Percentiles rank a stretch among this genome's conserved stretches.
phyloP scores from a whole-genome alignment of 1,140 invertebrate genomes.

The Ostrea edulis region DNA sequence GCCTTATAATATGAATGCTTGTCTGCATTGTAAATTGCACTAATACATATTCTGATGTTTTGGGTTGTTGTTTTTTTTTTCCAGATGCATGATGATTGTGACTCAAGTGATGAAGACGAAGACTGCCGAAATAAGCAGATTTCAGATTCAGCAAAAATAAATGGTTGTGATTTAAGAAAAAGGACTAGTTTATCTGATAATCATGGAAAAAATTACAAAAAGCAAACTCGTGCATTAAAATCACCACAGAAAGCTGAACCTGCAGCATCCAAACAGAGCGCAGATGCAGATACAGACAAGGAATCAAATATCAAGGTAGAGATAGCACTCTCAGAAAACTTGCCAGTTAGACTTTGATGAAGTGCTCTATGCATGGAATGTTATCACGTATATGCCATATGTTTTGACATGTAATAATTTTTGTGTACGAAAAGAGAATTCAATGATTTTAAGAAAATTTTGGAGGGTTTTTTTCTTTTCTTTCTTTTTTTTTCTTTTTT shows the following conservation, averaged over 20 bases:
- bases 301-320: constrained; percentile 4
- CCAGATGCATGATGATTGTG: constrained; percentile 41
- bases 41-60: too few species aligned
- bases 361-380: constrained; percentile 22
- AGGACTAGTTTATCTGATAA: constrained; percentile 19
- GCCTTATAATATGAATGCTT: too few species aligned
- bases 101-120: constrained; percentile 17
- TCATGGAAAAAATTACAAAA: constrained; percentile 15
- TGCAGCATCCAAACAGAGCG: neutral
- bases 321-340: neutral
- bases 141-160: constrained; percentile 22
- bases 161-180: constrained; percentile 33
- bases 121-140: neutral
- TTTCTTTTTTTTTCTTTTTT: constrained; percentile 5
- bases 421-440: neutral
- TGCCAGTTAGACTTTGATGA: constrained; percentile 32
- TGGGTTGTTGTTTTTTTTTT: neutral
- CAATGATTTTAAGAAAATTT: neutral
- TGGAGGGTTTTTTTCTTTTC: too few species aligned
- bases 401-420: constrained; percentile 21
- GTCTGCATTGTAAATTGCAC: too few species aligned
- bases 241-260: neutral
- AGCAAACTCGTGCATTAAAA: neutral
- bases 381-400: constrained; percentile 25
- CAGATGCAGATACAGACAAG: neutral